Base-by-base conservation (phyloP, 2,888 invertebrate genomes). In the Parnassius orleans region DNA sequence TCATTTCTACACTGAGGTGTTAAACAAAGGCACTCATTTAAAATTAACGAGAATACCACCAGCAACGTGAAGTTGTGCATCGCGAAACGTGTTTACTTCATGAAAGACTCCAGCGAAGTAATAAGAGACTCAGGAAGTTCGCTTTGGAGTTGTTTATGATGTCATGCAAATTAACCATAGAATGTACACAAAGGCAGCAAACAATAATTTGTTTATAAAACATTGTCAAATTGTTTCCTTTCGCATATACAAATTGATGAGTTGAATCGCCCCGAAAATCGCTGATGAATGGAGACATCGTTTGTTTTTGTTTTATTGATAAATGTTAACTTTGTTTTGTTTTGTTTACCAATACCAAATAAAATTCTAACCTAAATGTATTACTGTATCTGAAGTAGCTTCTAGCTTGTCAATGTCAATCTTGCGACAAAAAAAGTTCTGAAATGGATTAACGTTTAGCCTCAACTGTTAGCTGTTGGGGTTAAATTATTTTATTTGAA, bases 1-100 rank as follows among this genome's bases (percentile, higher is more conserved):
- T 95, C 94, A 83, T 95, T 94, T 68, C 90, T 83, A 69, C 92
- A 92, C 71, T 90, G 91, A 58, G 89, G 90, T 61, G 90, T 83
- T 59, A 85, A 72, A 61, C 81, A 72, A 33, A 66, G 67, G 68
- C 80, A 79, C 62, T 69, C 70, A 67, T 67, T 72, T 66, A 84
- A 71, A 72, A 83, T 75, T 67, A 81, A 64, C 63, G 72, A 68
- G 64, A 79, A 72, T 66, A 84, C 66, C 65, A 82, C 68, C 63
- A 78, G 70, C 60, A 72, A 71, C 60, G 69, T 64, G 69, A 60
- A 69, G 69, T 72, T 60, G 60, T 63, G 73, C 83, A 84, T 81
- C 60, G 71, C 65, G 47, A 70, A 52, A 75, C 83, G 86, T 84
- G 78, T 69, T 71, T 63, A 59, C 68, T 66, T 66, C 75, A 65